Percentiles rank a stretch among this genome's conserved stretches.
phyloP scores from a whole-genome alignment of 2,113 vertebrate genomes.

The Bubo blakistoni region DNA sequence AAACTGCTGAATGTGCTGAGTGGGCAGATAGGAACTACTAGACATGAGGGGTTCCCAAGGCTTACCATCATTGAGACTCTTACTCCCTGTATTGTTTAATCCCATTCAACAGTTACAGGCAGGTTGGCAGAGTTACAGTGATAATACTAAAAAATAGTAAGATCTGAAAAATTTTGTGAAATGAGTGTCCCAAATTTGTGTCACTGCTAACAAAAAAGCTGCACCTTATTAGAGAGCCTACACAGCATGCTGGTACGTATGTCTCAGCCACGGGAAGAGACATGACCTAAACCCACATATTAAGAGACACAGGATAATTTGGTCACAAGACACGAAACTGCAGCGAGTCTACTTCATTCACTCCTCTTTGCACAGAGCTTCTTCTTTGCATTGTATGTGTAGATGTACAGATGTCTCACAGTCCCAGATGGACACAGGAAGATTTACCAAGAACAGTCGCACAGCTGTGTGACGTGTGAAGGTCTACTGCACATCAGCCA shows the following conservation, averaged over 20 bases:
- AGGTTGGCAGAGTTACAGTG: not conserved
- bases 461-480: not conserved
- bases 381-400: not conserved
- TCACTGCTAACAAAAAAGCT: not conserved
- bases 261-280: not conserved
- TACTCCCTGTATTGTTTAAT: not conserved
- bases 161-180: not conserved
- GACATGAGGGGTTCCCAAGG: not conserved
- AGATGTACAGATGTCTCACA: not conserved
- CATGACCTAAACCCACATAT: not conserved
- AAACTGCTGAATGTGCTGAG: not conserved
- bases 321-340: not conserved
- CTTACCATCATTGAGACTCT: not conserved
- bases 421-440: not conserved
- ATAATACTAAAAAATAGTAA: not conserved
- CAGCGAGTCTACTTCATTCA: not conserved
- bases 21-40: not conserved
- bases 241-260: accelerated
- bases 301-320: not conserved
- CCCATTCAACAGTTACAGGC: not conserved
- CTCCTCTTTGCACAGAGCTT: not conserved
- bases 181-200: not conserved
- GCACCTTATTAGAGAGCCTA: not conserved
- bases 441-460: not conserved
- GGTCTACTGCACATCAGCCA: not conserved